Base-by-base conservation (phyloP, 2,888 invertebrate species). In the Acleris literana region DNA sequence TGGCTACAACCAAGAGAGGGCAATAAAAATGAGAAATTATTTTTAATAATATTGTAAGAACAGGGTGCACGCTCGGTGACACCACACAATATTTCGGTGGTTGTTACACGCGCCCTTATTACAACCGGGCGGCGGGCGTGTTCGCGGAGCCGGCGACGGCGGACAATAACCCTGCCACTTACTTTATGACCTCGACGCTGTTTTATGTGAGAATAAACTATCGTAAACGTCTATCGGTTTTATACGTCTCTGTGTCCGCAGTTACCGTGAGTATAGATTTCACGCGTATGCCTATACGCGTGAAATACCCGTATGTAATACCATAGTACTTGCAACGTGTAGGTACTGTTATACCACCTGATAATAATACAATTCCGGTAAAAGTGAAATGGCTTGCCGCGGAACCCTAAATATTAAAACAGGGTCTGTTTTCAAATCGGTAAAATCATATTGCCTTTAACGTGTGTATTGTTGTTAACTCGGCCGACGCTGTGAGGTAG, bases 1-100 rank as follows among this genome's bases (percentile, higher is more conserved):
- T 71, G 78, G 80, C 81, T 84, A 82, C 77, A 81, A 79, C 77
- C 77, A 79, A 81, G 82, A 78, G 82, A 70, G 61, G 79, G 87
- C 81, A 90, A 92, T 92, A 91, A 92, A 92, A 91, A 90, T 92
- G 92, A 92, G 92, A 90, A 92, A 92, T 92, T 92, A 92, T 92
- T 91, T 92, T 92, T 92, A 92, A 92, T 92, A 91, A 90, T 85
- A 87, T 82, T 82, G 83, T 75, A 72, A 74, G 77, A 70, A 69
- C 69, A 75, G 75, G 79, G 75, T 75, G 77, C 68, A 56, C 70
- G 76, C 75, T 72, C 77, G 74, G 80, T 86, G 87, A 86, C 84
- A 79, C 70, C 70, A 77, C 84, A 84, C 86, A 85, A 88, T 87
- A 88, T 88, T 87, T 85, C 79, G 82, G 81, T 78, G 77, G 75